phyloP scores from a whole-genome alignment of 2,113 vertebrate genomes.

The Sphaerodactylus townsendi region DNA sequence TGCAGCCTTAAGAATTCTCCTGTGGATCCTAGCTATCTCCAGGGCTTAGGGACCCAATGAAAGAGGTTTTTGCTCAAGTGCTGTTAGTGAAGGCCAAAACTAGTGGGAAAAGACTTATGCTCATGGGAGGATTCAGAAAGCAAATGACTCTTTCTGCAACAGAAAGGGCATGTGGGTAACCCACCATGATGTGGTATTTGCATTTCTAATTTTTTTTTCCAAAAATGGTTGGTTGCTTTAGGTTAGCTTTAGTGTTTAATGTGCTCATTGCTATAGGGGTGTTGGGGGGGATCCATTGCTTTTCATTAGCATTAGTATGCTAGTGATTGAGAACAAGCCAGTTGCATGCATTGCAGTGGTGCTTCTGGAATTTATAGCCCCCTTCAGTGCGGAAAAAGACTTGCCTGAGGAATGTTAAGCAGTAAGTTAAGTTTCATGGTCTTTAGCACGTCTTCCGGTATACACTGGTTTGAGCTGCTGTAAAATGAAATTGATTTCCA shows the following conservation, averaged over 20 bases:
- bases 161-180: too few relatives aligned
- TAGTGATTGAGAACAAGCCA: constrained; percentile 24
- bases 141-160: too few relatives aligned
- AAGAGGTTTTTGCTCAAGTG: too few relatives aligned
- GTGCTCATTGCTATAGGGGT: background rate
- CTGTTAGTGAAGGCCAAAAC: too few relatives aligned
- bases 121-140: too few relatives aligned
- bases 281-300: background rate
- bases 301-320: constrained; percentile 19
- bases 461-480: constrained; percentile 31
- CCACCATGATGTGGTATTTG: background rate
- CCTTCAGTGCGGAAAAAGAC: constrained; percentile 28
- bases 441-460: constrained; percentile 24
- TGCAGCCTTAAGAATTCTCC: too few relatives aligned
- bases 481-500: constrained; percentile 47
- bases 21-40: too few relatives aligned
- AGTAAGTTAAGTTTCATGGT: constrained; percentile 33
- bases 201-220: background rate
- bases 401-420: constrained; percentile 33
- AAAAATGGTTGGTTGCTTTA: background rate
- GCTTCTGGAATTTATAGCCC: constrained; percentile 43
- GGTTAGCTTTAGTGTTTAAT: constrained; percentile 1
- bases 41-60: too few relatives aligned
- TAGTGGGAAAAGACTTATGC: too few relatives aligned
- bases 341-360: constrained; percentile 24